phyloP scores from a whole-genome alignment of 2,113 vertebrate species.

The Coptodon rendalli region DNA sequence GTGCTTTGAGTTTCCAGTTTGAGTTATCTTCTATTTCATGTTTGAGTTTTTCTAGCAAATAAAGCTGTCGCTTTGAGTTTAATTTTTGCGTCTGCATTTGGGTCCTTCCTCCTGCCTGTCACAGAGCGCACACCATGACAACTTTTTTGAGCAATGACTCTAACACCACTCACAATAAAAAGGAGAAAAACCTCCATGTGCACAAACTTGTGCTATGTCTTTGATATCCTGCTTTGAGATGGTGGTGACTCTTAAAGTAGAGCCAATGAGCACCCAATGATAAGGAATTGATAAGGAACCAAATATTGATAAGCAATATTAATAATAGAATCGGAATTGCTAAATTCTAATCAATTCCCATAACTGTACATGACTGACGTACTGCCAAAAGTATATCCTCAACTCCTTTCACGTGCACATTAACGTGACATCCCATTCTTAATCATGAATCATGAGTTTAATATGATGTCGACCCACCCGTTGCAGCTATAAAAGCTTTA shows the following conservation, averaged over 20 bases:
- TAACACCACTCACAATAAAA: background rate
- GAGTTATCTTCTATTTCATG: background rate
- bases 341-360: too few relatives aligned
- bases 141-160: background rate
- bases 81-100: background rate
- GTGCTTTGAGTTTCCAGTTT: background rate
- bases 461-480: too few relatives aligned
- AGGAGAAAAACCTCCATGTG: background rate
- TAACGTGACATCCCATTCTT: too few relatives aligned
- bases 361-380: too few relatives aligned
- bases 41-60: background rate
- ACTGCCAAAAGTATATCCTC: too few relatives aligned
- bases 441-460: too few relatives aligned
- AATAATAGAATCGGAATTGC: too few relatives aligned
- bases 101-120: background rate
- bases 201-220: background rate
- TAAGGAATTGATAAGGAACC: too few relatives aligned
- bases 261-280: background rate
- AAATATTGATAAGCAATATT: too few relatives aligned
- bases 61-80: background rate
- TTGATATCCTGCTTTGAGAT: background rate
- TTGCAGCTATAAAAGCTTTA: too few relatives aligned
- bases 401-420: too few relatives aligned
- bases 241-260: background rate
- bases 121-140: background rate